Evolutionary conservation across 2,113 vertebrate genomes (phyloP).

Genomic region (Dipodomys merriami): DNA sequence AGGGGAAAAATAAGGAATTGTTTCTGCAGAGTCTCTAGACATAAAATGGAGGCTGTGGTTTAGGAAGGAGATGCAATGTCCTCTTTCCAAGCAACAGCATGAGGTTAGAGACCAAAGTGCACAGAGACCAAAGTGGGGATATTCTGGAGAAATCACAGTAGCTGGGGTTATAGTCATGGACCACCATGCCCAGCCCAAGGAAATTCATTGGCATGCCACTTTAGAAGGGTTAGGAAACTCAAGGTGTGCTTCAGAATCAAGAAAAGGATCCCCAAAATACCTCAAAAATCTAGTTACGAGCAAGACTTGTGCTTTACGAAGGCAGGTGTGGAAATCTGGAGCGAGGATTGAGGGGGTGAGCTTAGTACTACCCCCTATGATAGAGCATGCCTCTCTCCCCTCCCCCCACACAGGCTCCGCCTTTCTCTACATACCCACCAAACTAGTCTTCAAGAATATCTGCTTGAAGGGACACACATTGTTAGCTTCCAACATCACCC

Average conservation of each 20-base stretch:
- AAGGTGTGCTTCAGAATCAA: background rate
- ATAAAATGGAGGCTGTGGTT: background rate
- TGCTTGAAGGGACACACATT: background rate
- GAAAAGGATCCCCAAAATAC: background rate
- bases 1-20: background rate
- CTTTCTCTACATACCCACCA: background rate
- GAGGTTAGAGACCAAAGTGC: background rate
- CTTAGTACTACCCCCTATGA: background rate
- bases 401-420: background rate
- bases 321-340: background rate
- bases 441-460: background rate
- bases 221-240: background rate
- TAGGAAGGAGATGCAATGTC: background rate
- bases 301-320: background rate
- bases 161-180: too few relatives aligned
- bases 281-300: background rate
- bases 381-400: background rate
- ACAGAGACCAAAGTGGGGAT: background rate
- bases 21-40: background rate
- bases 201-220: background rate
- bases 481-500: background rate
- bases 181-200: too few relatives aligned
- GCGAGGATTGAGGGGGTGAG: background rate
- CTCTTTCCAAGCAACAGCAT: background rate
- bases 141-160: background rate